These are phyloP conservation scores for Drosophila fungiperda DNA, from an alignment of 2,888 invertebrate species.

Conservation along the genomic window DNA sequence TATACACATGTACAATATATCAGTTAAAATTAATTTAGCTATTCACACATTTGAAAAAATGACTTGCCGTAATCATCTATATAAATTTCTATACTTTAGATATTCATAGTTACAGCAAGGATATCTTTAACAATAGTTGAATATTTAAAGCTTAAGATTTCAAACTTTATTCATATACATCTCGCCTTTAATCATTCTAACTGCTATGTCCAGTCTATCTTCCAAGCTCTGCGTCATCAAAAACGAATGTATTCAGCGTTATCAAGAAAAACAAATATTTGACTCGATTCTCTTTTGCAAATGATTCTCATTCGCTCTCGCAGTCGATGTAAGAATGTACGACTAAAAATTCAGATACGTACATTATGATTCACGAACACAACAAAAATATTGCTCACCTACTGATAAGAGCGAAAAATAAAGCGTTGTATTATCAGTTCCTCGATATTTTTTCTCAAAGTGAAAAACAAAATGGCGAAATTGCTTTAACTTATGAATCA, in stretches of 20 bases:
- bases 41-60: background rate
- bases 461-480: slow-evolving; percentile 49
- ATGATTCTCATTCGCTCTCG: slow-evolving; percentile 20
- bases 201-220: background rate
- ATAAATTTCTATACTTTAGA: background rate
- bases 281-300: slow-evolving; percentile 14
- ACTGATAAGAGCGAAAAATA: slow-evolving; percentile 39
- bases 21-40: background rate
- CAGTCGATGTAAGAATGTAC: slow-evolving; percentile 2
- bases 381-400: slow-evolving; percentile 33
- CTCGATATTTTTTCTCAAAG: slow-evolving; percentile 3
- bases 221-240: slow-evolving; percentile 15
- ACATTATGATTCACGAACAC: slow-evolving; percentile 31
- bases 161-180: background rate
- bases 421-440: slow-evolving; percentile 28
- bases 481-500: slow-evolving; percentile 51
- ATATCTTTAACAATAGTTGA: background rate
- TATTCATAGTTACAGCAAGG: background rate
- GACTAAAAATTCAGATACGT: slow-evolving; percentile 4
- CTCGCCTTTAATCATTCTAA: background rate
- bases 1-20: background rate
- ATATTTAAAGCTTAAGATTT: too few species aligned
- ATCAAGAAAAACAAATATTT: slow-evolving; percentile 29
- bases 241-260: slow-evolving; percentile 16
- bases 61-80: background rate